Evolutionary conservation across 2,113 vertebrate species (phyloP), one percentile per base, ranked within the genome.

Genomic region (Sander vitreus): DNA sequence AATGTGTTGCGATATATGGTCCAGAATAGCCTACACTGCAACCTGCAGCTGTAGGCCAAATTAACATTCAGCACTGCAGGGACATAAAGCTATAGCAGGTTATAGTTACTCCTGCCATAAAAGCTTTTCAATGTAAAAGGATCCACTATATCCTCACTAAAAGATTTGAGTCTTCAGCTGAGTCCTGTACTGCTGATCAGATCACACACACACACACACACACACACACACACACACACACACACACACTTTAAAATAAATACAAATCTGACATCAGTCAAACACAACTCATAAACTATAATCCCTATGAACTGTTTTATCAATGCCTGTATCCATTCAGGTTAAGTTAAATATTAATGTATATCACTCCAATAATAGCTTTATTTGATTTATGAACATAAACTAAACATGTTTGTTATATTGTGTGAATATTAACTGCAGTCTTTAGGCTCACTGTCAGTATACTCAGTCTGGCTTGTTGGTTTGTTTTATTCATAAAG

Each of bases 1-100:
- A 45, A 39, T 70, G 63, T 18, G 15, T 84, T 87, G 73, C 76
- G 70, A 51, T 68, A 51, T 68, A 48, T 45, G 23, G 80, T 86
- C 64, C 84, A 90, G 74, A 87, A 85, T 77, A 11, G 39, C 9
- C 39, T 10, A 18, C 85, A 84, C 7, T 39, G 36, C 27, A 72
- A 45, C 21, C 66, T 57, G 69, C 69, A 78, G 62, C 70, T n/a
- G 2, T 4, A 60, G 48, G 50, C 47, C 25, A 57, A 6, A n/a
- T n/a, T 27, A 51, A 47, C 53, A 30, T 53, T 47, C 23, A n/a
- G 6, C 3, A 18, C 39, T 43, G 39, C 21, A 51, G 43, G 6
- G 14, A 36, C 30, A 2, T 25, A 0, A 64, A 23, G 15, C 30
- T 21, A 4, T 30, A 23, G 59, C 8, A 16, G 12, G 6, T 73